A percentile compares a stretch with the other conserved stretches of the same genome.
Conservation (phyloP, 2,888 invertebrate genomes). For the Amphimallon solstitiale region DNA sequence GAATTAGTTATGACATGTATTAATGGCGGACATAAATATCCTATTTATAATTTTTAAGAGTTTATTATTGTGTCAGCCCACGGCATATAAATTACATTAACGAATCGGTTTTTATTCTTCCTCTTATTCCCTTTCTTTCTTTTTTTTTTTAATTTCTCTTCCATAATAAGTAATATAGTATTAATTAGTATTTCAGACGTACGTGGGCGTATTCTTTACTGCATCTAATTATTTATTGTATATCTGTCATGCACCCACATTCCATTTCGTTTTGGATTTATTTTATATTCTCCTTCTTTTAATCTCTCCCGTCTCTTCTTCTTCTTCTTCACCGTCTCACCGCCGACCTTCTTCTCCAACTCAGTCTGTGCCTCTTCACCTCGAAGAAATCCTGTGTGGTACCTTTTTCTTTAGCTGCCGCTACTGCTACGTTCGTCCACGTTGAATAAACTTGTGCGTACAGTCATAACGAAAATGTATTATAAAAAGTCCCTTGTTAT, state of each 20-base stretch:
- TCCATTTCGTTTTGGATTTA: slow-evolving; percentile 38
- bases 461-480: neutral
- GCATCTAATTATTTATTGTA: slow-evolving; percentile 50
- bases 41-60: slow-evolving; percentile 39
- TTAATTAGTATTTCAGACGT: slow-evolving; percentile 45
- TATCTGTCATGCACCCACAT: slow-evolving; percentile 45
- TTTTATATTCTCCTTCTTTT: slow-evolving; percentile 28
- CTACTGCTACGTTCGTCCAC: too few relatives aligned
- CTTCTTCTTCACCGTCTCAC: neutral
- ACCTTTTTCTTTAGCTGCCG: neutral
- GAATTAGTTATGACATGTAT: slow-evolving; percentile 36
- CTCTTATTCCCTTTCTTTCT: neutral
- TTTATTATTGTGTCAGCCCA: slow-evolving; percentile 36
- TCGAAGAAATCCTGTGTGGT: neutral
- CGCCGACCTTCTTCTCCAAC: neutral
- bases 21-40: slow-evolving; percentile 39
- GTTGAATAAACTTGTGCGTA: neutral
- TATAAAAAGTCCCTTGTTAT: too few relatives aligned
- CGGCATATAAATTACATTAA: slow-evolving; percentile 40
- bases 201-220: slow-evolving; percentile 45
- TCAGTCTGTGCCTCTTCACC: neutral
- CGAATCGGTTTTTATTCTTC: slow-evolving; percentile 11
- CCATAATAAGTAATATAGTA: slow-evolving; percentile 44
- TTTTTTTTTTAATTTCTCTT: slow-evolving; percentile 23
- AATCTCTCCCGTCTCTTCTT: neutral